A percentile compares a stretch with the other conserved stretches of the same genome.
Evolutionary conservation across 2,888 invertebrate species (phyloP).

Genomic region (Ormyrus thymus): DNA sequence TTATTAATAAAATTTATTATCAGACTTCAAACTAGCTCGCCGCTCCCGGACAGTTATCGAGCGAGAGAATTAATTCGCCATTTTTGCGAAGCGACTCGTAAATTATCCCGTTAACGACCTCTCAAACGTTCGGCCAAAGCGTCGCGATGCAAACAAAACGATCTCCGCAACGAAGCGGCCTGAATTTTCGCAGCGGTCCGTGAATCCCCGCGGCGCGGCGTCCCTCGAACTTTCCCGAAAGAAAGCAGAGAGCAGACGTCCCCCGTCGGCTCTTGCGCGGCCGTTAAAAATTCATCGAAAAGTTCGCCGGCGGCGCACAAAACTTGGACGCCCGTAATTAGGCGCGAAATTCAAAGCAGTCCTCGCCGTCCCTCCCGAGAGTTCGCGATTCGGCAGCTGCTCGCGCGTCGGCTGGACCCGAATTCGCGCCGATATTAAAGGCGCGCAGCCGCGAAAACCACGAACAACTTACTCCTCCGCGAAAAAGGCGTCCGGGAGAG

Average conservation of each 20-base stretch:
- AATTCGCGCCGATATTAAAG: constrained; percentile 65
- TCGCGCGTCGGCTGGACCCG: constrained; percentile 5
- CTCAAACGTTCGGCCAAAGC: too few relatives aligned
- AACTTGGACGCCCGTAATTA: constrained; percentile 13
- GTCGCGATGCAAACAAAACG: background rate
- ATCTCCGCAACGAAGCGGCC: background rate
- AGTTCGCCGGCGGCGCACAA: background rate
- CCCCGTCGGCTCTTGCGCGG: background rate
- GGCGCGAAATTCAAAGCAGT: constrained; percentile 31
- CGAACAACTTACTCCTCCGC: constrained; percentile 68
- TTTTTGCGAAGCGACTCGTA: too few relatives aligned
- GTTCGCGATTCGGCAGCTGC: constrained; percentile 29
- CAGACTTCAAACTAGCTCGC: too few relatives aligned
- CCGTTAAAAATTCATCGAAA: constrained; percentile 43
- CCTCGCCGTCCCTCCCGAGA: background rate
- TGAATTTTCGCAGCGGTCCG: too few relatives aligned
- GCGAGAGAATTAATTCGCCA: too few relatives aligned
- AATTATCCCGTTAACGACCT: too few relatives aligned
- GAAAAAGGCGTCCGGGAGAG: constrained; percentile 27
- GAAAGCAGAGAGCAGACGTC: background rate
- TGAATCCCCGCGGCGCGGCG: background rate
- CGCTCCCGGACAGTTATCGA: too few relatives aligned
- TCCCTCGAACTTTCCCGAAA: background rate
- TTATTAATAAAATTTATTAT: constrained; percentile 12
- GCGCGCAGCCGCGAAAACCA: constrained; percentile 66